Base-by-base conservation (phyloP, 2,113 vertebrate species). In the Lepus americanus region DNA sequence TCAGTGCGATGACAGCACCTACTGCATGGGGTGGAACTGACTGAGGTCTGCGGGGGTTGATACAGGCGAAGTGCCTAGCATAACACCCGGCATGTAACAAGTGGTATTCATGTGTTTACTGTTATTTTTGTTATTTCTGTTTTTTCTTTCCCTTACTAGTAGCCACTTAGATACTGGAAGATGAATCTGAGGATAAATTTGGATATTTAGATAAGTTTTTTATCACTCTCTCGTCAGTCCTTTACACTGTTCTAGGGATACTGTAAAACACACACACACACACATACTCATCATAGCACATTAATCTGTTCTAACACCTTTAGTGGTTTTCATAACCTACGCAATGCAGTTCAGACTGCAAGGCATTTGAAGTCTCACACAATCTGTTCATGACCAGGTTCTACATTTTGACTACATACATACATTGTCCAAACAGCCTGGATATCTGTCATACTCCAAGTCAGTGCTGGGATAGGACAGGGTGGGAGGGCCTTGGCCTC, bases 341-440 rank as follows among this genome's bases (percentile, higher is more conserved):
- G 9, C 33, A 55, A 85, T 59, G 29, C 73, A 77, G 64, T 70
- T 90, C 90, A 79, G 90, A 82, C 59, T 53, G 49, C 25, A 5
- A 74, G 53, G 64, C 44, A 94, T 66, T 91, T 22, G 13, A 77
- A n/a, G 67, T 74, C 85, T 64, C 81, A 73, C 33, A 77, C 53
- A 69, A 81, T 74, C 93, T 95, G 67, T 27, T 81, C 70, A 77
- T 10, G 33, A 70, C 12, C 25, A 85, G 73, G 63, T 86, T 93
- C 51, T 39, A 3, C 16, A 31, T 76, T 79, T 59, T 87, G 67
- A 64, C 55, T 67, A 82, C 63, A 64, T 19, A 90, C 36, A 79
- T 36, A 22, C 17, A 51, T 78, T 80, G 63, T 84, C 39, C 55
- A 64, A 87, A 67, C 3, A 39, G 5, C 88, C 77, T 29, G 25